Evolutionary conservation across 2,113 vertebrate species (phyloP).

Genomic region (Physeter macrocephalus): DNA sequence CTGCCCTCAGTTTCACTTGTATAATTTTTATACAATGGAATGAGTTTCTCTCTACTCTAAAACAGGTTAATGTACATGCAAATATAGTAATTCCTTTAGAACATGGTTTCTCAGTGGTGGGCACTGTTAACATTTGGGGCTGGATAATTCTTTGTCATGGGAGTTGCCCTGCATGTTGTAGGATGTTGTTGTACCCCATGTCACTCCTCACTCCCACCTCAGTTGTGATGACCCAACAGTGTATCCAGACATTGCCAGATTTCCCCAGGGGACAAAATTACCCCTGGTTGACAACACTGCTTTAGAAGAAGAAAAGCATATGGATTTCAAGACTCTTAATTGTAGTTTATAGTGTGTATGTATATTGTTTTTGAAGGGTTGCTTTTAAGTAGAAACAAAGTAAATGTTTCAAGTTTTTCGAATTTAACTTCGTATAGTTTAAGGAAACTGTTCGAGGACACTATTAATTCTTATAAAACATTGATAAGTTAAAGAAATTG

Average conservation of each 20-base stretch:
- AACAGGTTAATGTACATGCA: background rate
- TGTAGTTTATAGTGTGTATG: background rate
- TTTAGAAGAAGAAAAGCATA: background rate
- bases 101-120: background rate
- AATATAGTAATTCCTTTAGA: background rate
- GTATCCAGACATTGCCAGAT: background rate
- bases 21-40: background rate
- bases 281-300: background rate
- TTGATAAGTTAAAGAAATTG: slow-evolving; percentile 14
- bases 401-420: slow-evolving; percentile 30
- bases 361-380: slow-evolving; percentile 19
- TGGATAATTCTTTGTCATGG: background rate
- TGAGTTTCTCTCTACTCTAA: background rate
- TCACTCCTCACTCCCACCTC: background rate
- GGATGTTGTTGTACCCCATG: background rate
- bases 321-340: background rate
- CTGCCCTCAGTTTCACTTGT: background rate
- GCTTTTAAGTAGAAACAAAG: slow-evolving; percentile 40
- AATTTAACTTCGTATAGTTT: slow-evolving; percentile 34
- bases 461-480: slow-evolving; percentile 43
- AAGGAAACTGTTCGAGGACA: slow-evolving; percentile 28
- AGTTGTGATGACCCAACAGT: background rate
- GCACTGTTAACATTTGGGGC: background rate
- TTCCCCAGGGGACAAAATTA: background rate
- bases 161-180: background rate